Evolutionary conservation across 2,113 vertebrate genomes (phyloP).

Genomic region (Pionites leucogaster): DNA sequence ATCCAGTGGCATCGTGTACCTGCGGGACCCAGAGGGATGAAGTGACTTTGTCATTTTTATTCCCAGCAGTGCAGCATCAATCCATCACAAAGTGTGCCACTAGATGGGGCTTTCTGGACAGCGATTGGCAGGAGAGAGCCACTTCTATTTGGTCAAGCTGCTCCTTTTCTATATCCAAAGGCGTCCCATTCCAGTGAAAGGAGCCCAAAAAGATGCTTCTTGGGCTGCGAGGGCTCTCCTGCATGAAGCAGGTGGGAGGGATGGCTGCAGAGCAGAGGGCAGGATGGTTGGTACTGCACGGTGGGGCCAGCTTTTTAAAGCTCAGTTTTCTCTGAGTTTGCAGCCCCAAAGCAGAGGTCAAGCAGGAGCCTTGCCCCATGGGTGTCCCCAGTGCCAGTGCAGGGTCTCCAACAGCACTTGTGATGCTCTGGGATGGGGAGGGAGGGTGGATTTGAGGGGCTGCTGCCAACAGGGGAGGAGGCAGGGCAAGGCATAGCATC

Average conservation of each 20-base stretch:
- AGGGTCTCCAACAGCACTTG: not conserved
- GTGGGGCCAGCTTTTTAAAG: not conserved
- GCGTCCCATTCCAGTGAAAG: not conserved
- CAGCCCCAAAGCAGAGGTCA: not conserved
- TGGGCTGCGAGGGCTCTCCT: not conserved
- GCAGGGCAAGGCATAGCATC: not conserved
- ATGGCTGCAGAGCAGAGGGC: not conserved
- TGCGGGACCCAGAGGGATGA: not conserved
- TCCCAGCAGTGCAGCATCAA: not conserved
- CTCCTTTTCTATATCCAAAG: not conserved
- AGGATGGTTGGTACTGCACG: rapidly evolving
- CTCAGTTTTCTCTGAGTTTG: not conserved
- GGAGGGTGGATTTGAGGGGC: not conserved
- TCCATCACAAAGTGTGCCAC: not conserved
- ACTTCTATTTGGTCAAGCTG: not conserved
- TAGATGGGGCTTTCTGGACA: slow-evolving; percentile 62
- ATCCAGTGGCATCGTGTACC: rapidly evolving
- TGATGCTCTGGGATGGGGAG: not conserved
- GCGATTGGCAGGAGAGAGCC: rapidly evolving
- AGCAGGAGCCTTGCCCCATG: not conserved
- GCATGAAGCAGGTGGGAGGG: not conserved
- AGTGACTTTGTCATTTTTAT: not conserved
- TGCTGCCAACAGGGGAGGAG: not conserved
- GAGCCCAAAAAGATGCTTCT: not conserved
- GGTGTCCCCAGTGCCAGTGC: not conserved